Base-by-base conservation (phyloP, 2,113 vertebrate species). In the Hemibagrus wyckioides region DNA sequence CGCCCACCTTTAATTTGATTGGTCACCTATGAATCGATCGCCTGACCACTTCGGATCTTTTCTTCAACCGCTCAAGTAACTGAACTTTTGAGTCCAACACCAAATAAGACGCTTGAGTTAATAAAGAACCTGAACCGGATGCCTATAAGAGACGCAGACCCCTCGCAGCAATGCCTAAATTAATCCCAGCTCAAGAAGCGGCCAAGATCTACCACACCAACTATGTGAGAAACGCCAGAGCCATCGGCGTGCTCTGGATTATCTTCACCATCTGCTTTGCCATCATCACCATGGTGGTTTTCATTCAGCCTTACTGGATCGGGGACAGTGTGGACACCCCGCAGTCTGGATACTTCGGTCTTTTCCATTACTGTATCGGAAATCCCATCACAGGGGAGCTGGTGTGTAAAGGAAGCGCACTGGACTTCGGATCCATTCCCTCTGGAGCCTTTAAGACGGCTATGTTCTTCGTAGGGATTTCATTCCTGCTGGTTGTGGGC, bases 251-350 rank as follows among this genome's bases (percentile, higher is more conserved):
- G 25, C 96, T 99, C 89, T 99, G 98, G 98, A 97, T 96, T 3
- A 96, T 98, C 2, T 97, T 99, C 91, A 99, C 98, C 88, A 97
- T 99, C 93, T 98, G 97, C 92, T 99, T 99, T 85, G 95, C 97
- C 1, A 95, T 99, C 87, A 96, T 99, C 88, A 96, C 96, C 89
- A 95, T 98, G 94, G 98, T 99, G 89, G 95, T 97, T 54, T 99
- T 99, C 94, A 98, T 99, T 93, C 98, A 99, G 93, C 98, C 98
- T 0, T 99, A 99, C 92, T 99, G 98, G 98, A 99, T 99, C 63
- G 98, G 98, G 1, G 98, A 99, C 96, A 99, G 98, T 85, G 96
- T 99, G 75, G 95, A 96, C 93, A 99, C 98, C 0, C 98, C 98
- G 0, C 97, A 98, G 93, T 97, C 98, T 0, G 98, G 98, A 0